phyloP scores from a whole-genome alignment of 1,140 invertebrate species.

The Drosophila parvula region DNA sequence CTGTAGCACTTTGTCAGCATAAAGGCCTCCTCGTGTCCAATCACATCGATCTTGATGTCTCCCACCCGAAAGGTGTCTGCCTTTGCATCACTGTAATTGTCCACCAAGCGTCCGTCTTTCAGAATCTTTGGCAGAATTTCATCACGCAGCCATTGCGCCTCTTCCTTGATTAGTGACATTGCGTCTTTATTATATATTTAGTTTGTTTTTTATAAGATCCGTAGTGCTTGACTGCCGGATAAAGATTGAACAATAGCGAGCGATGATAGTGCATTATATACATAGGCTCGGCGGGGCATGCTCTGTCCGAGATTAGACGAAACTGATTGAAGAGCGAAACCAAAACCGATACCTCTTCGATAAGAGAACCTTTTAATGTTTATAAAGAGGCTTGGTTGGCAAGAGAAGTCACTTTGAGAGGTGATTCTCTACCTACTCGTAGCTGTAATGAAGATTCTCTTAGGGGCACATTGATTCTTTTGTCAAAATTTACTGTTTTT shows the following conservation, averaged over 20 bases:
- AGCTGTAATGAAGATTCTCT: too few species aligned
- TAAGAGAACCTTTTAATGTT: not conserved
- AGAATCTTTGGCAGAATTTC: slow-evolving; percentile 52
- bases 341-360: not conserved
- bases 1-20: slow-evolving; percentile 75
- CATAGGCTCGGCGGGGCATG: not conserved
- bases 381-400: not conserved
- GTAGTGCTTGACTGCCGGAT: slow-evolving; percentile 1
- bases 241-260: slow-evolving; percentile 18
- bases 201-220: not conserved
- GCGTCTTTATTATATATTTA: not conserved
- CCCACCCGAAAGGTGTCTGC: slow-evolving; percentile 40
- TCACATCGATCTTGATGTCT: slow-evolving; percentile 55
- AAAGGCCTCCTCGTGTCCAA: slow-evolving; percentile 68
- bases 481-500: slow-evolving; percentile 34
- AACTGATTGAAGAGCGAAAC: not conserved
- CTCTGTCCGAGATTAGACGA: slow-evolving; percentile 7
- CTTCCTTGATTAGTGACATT: slow-evolving; percentile 52
- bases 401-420: not conserved
- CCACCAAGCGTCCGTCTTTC: slow-evolving; percentile 40
- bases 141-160: slow-evolving; percentile 51
- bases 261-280: slow-evolving; percentile 1
- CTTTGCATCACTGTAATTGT: slow-evolving; percentile 36
- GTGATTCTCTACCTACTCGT: not conserved
- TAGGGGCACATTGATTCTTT: not conserved